phyloP scores from a whole-genome alignment of 92 coral and sea anemone genomes.

The Meandrina meandrites region DNA sequence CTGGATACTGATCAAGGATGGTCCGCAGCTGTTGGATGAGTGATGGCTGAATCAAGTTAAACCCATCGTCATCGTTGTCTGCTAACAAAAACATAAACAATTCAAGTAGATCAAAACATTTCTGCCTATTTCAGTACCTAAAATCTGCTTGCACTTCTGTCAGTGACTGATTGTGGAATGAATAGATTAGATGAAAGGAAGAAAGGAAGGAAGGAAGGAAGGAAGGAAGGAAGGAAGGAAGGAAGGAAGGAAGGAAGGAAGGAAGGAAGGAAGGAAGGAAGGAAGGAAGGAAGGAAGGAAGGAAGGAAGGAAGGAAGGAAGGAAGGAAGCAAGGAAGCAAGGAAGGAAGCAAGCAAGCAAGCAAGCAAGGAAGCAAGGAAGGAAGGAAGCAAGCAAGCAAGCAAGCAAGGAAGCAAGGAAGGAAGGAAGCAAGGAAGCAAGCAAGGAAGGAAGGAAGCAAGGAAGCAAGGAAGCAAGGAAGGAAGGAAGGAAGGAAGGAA shows the following conservation, averaged over 20 bases:
- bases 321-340: too few relatives aligned
- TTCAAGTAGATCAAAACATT: neutral
- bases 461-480: neutral
- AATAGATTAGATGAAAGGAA: neutral
- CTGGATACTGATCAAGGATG: constrained; percentile 71
- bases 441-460: neutral
- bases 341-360: too few relatives aligned
- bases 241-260: too few relatives aligned
- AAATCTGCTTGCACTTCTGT: neutral
- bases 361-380: neutral
- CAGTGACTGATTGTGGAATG: neutral
- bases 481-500: neutral
- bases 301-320: too few relatives aligned
- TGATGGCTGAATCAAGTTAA: constrained; percentile 60
- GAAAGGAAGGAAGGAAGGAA: neutral
- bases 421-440: neutral
- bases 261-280: neutral
- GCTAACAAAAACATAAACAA: neutral
- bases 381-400: neutral
- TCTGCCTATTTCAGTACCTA: neutral
- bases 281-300: neutral
- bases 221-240: too few relatives aligned
- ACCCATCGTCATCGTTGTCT: constrained; percentile 27
- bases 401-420: neutral
- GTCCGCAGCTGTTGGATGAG: constrained; percentile 61